Evolutionary conservation across 2,113 vertebrate genomes (phyloP), one percentile per base, ranked within the genome.

Genomic region (Xyliphius kryptos): DNA sequence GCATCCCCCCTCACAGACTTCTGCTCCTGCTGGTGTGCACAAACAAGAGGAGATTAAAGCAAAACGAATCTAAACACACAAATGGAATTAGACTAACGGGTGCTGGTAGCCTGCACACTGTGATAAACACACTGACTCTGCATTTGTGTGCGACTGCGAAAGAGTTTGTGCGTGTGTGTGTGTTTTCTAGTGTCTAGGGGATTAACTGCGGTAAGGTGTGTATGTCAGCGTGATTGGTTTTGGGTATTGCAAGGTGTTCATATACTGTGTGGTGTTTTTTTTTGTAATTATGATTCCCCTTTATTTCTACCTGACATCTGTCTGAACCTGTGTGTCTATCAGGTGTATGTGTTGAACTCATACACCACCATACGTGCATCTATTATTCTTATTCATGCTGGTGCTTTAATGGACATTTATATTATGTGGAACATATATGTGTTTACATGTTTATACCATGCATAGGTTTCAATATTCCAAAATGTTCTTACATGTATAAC

Each of bases 1-100:
- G n/a, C 41, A 66, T 60, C 63, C 60, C 69, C 80, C 79, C 77
- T 80, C 73, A 70, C 62, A 68, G 76, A 74, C 70, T 75, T 80
- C 78, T 71, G 69, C 64, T 81, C 81, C 79, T 77, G 78, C 81
- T 84, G 83, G 82, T 85, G 81, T 84, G 83, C 82, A 84, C 83
- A 86, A 85, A 85, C 85, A 85, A 86, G 81, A 77, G 78, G 76
- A 85, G 83, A 85, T 83, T 85, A 87, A 86, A 86, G 82, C 80
- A 81, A 86, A 87, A 84, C 79, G 75, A 87, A 87, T 86, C 85
- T 83, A 85, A 87, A 87, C 84, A 85, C 85, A 85, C 83, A 87
- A 87, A 87, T 76, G 79, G 84, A 86, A 88, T 88, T 87, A 87
- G 82, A 86, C 79, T 85, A 83, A 86, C 83, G 81, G 86, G 82